These are phyloP conservation scores for Pomacea canaliculata DNA, from an alignment of 2,888 invertebrate genomes.

Conservation along the genomic window DNA sequence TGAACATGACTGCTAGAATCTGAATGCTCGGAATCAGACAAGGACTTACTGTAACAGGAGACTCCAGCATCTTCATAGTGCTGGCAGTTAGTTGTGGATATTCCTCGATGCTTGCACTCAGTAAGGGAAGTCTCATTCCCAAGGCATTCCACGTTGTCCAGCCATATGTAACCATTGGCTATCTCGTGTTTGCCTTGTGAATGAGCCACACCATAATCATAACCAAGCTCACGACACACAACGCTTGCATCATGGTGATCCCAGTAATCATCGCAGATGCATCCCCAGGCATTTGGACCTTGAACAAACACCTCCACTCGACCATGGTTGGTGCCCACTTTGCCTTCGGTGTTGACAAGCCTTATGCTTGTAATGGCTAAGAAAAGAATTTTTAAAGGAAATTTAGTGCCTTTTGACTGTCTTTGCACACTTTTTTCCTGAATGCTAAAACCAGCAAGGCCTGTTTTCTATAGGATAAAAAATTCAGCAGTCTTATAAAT, in stretches of 20 bases:
- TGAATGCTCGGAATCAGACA: too few species aligned
- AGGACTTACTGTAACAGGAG: slow-evolving; percentile 36
- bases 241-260: slow-evolving; percentile 56
- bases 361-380: slow-evolving; percentile 73
- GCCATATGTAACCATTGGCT: slow-evolving; percentile 43
- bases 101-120: slow-evolving; percentile 33
- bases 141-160: slow-evolving; percentile 40
- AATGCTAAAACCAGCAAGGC: too few species aligned
- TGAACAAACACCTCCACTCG: slow-evolving; percentile 76
- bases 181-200: slow-evolving; percentile 23
- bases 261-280: slow-evolving; percentile 61
- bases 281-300: slow-evolving; percentile 58
- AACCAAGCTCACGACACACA: slow-evolving; percentile 54
- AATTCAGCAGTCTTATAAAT: too few species aligned
- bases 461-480: too few species aligned
- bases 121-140: slow-evolving; percentile 35
- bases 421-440: too few species aligned
- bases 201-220: slow-evolving; percentile 43
- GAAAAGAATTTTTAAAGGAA: slow-evolving; percentile 6
- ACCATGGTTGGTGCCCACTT: slow-evolving; percentile 68
- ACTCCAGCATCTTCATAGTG: slow-evolving; percentile 44
- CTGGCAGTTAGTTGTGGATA: slow-evolving; percentile 39
- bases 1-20: too few species aligned
- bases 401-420: too few species aligned
- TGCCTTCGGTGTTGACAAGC: slow-evolving; percentile 66